Evolutionary conservation across 2,888 invertebrate genomes (phyloP).

Genomic region (Andricus quercusramuli): DNA sequence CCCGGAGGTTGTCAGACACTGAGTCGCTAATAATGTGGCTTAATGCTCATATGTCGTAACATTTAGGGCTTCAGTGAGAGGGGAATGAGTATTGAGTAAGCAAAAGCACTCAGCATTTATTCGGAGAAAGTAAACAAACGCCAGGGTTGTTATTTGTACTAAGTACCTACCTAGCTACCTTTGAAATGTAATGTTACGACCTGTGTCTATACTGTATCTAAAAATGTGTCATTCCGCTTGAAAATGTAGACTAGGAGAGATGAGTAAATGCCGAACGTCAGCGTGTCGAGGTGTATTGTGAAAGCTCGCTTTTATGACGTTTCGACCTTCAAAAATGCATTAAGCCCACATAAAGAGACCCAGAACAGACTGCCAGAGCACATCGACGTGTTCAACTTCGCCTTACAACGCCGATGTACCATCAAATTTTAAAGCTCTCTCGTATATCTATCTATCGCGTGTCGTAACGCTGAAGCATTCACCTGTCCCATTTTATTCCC

Average conservation of each 20-base stretch:
- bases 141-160: conserved; percentile 16
- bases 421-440: conserved; percentile 63
- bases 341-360: conserved; percentile 59
- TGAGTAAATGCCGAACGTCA: conserved; percentile 37
- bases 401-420: conserved; percentile 51
- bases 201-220: conserved; percentile 25
- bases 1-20: background rate
- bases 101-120: conserved; percentile 37
- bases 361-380: conserved; percentile 53
- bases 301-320: conserved; percentile 62
- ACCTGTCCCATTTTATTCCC: background rate
- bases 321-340: conserved; percentile 64
- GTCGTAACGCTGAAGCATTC: background rate
- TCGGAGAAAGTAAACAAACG: conserved; percentile 36
- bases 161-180: background rate
- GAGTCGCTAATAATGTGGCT: conserved; percentile 21
- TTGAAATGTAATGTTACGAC: conserved; percentile 36
- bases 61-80: conserved; percentile 5
- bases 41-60: conserved; percentile 8
- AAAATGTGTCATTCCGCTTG: conserved; percentile 27
- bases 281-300: conserved; percentile 59
- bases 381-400: conserved; percentile 47
- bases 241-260: conserved; percentile 23
- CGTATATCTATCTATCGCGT: conserved; percentile 14
- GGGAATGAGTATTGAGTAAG: conserved; percentile 24